Percentiles rank a stretch among this genome's conserved stretches.
Conservation (phyloP, 2,797 vertebrate genomes). For the Poecilia wingei region DNA sequence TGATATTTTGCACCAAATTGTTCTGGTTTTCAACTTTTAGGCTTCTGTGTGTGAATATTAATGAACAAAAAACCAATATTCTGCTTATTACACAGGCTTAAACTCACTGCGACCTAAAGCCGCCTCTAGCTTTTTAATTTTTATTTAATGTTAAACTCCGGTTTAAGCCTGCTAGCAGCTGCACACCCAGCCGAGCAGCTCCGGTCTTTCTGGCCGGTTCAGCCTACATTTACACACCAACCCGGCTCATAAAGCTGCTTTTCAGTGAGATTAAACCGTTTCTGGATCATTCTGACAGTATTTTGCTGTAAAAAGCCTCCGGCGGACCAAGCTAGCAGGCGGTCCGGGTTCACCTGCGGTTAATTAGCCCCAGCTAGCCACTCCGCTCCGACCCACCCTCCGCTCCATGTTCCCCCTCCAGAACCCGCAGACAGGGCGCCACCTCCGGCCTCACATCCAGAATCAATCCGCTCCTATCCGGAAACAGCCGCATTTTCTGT, state of each 20-base stretch:
- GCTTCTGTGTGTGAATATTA: not conserved
- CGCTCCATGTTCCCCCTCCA: not conserved
- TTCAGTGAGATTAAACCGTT: not conserved
- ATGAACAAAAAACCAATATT: not conserved
- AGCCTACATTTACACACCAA: not conserved
- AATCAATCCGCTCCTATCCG: not conserved
- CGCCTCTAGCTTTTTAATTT: not conserved
- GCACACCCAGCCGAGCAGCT: not conserved
- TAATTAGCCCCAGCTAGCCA: conserved; percentile 60
- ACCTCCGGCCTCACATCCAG: not conserved
- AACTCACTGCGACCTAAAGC: not conserved
- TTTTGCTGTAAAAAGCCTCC: not conserved
- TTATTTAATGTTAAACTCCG: not conserved
- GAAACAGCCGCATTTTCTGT: not conserved
- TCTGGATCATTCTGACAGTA: not conserved
- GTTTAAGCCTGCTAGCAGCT: not conserved
- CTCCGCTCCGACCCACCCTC: not conserved
- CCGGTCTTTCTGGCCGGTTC: not conserved
- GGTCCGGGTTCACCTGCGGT: conserved; percentile 46
- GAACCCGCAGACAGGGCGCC: not conserved
- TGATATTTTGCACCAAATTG: not conserved
- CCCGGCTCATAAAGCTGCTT: not conserved
- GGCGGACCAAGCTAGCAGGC: conserved; percentile 22
- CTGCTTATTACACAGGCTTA: not conserved
- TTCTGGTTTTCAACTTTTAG: not conserved